Evolutionary conservation across 2,797 vertebrate genomes (phyloP), one percentile per base, ranked within the genome.

Genomic region (Monodelphis domestica): DNA sequence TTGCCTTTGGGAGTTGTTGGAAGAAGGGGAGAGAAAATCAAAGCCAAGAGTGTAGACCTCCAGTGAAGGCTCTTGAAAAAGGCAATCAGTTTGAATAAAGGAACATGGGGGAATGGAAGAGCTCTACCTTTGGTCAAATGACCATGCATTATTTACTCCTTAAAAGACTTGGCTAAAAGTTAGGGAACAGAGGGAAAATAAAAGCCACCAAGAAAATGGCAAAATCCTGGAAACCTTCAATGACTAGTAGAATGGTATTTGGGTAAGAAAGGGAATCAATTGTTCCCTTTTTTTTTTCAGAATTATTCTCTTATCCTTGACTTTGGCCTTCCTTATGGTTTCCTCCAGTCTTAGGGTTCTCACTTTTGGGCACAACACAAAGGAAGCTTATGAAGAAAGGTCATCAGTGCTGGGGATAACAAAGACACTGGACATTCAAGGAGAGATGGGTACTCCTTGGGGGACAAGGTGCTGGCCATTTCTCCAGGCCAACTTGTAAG

Each of bases 231-330:
- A 84, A 84, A 50, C 38, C 45, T 84, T 45, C 0, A 1, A 45
- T 2, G 9, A 21, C 0, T 11, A 3, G 70, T 11, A 3, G 21
- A 45, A 45, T 2, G 21, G n/a, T 17, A 6, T n/a, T 2, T 38
- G 38, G 63, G n/a, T 70, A 70, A 70, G n/a, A 78, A 84, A 84
- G 70, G 38, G 70, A 21, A n/a, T n/a, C n/a, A n/a, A n/a, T n/a
- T 4, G n/a, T 84, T 84, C 50, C 70, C 38, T 10, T 21, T 78
- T 21, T 78, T 50, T 84, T 84, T 26, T 2, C 24, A 45, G 26
- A 50, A 50, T 26, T 45, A 26, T 84, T 3, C 38, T 84, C 33
- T 21, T 70, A 45, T 50, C 38, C n/a, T n/a, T 10, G 10, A 84
- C 38, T 84, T 84, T 84, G 33, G 50, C 38, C 70, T 84, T 84